Conservation (phyloP, 2,888 invertebrate species). For the Aphrophora alni region DNA sequence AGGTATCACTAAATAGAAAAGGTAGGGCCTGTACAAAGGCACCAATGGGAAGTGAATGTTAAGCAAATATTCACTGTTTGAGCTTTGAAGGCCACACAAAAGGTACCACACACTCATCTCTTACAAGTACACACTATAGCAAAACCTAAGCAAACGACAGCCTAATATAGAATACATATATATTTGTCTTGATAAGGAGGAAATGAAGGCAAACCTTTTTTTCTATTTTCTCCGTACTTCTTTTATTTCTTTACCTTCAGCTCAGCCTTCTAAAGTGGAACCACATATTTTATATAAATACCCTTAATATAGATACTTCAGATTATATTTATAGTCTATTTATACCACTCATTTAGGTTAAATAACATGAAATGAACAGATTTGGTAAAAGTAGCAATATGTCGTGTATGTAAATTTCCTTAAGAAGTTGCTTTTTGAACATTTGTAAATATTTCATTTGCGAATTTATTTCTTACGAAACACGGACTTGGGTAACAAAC, state of each 20-base stretch:
- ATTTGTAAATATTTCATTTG: no score
- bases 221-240: conserved; percentile 26
- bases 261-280: conserved; percentile 40
- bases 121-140: conserved; percentile 17
- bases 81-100: conserved; percentile 27
- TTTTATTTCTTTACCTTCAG: conserved; percentile 33
- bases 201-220: conserved; percentile 34
- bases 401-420: neutral
- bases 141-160: conserved; percentile 38
- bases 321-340: conserved; percentile 25
- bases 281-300: conserved; percentile 31
- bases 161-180: conserved; percentile 37
- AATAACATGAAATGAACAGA: neutral
- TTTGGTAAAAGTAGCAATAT: neutral
- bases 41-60: neutral
- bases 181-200: conserved; percentile 27
- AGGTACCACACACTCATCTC: conserved; percentile 27
- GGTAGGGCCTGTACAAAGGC: neutral
- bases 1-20: neutral
- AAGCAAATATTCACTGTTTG: neutral
- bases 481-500: neutral
- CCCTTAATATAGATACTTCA: conserved; percentile 35
- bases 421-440: no score
- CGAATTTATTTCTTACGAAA: neutral
- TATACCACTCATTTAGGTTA: neutral